Base-by-base conservation (phyloP, 2,888 invertebrate species). In the Formica aserva region DNA sequence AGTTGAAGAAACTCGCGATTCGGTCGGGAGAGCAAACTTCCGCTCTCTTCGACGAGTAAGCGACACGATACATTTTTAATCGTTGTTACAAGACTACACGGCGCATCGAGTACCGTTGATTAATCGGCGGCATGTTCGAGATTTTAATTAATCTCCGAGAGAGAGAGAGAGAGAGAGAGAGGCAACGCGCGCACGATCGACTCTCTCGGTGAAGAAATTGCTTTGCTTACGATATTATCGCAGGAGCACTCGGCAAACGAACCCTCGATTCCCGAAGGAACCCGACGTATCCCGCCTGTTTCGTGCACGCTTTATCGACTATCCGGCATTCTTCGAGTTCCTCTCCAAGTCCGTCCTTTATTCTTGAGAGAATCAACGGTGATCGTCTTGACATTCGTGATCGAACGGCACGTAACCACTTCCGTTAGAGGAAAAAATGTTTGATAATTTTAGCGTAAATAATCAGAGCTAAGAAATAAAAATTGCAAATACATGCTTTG, bases 61-160 rank as follows among this genome's bases (percentile, higher is more conserved):
- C 89, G 88, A 77, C 86, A 80, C 86, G 83, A 82, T 92, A 87
- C 92, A 91, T 93, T 92, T 93, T 93, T 93, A 92, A 92, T 92
- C 86, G 91, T 84, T 87, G 87, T 92, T 91, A 87, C 88, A 85
- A 85, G 84, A 82, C 86, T 83, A 88, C 88, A 86, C 87, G 90
- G 89, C 89, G 88, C 90, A 92, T 92, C 89, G 92, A 91, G 89
- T 86, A 86, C 86, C 90, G 90, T 91, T 92, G 92, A 93, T 93
- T 93, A 93, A 92, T 93, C 92, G 91, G 84, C 86, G 87, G 81
- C 85, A 91, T 89, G 91, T 88, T 90, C 90, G 89, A 89, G 91
- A 92, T 92, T 92, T 92, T 92, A 92, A 92, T 92, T 92, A 92
- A 92, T 92, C 89, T 85, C 41, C 76, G 74, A 63, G 84, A 85